Percentiles rank a stretch among this genome's conserved stretches.
These are phyloP conservation scores for Drosophila nigritarsus DNA, from an alignment of 2,888 invertebrate genomes.

Conservation along the genomic window DNA sequence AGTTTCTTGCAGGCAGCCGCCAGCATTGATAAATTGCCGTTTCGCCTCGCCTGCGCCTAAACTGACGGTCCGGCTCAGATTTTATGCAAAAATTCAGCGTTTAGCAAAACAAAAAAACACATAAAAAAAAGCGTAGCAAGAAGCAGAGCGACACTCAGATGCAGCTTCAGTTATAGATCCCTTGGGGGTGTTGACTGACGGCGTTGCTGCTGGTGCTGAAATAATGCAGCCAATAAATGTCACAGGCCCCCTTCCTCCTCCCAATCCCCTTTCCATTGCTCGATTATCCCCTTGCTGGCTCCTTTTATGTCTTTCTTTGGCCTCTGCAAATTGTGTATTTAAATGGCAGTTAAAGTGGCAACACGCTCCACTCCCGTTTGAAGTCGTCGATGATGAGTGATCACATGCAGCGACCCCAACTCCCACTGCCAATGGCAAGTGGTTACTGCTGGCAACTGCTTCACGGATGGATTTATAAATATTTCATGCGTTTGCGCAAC, in stretches of 20 bases:
- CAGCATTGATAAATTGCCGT: conserved; percentile 75
- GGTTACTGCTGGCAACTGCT: conserved; percentile 28
- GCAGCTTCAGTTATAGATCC: conserved; percentile 55
- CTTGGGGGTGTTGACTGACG: conserved; percentile 74
- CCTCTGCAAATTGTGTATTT: conserved; percentile 72
- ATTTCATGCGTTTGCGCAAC: conserved; percentile 69
- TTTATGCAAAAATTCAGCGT: conserved; percentile 68
- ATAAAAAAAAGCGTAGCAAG: background rate
- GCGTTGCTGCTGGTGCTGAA: conserved; percentile 68
- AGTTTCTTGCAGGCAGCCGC: conserved; percentile 54
- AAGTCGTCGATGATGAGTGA: conserved; percentile 64
- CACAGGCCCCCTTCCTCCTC: conserved; percentile 29
- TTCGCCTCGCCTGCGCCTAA: conserved; percentile 45
- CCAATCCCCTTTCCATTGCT: background rate
- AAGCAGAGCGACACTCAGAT: conserved; percentile 23
- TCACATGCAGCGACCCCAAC: conserved; percentile 52
- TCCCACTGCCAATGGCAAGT: conserved; percentile 20
- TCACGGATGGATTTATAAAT: conserved; percentile 71
- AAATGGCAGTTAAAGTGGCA: conserved; percentile 82
- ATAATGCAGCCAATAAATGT: conserved; percentile 81
- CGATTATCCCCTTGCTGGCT: conserved; percentile 2
- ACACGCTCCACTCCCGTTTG: conserved; percentile 77
- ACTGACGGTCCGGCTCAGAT: conserved; percentile 56
- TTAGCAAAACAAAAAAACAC: conserved; percentile 21
- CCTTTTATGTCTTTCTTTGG: conserved; percentile 70